Percentiles rank a stretch among this genome's conserved stretches.
Evolutionary conservation across 2,113 vertebrate species (phyloP).

Genomic region (Copsychus sechellarum): DNA sequence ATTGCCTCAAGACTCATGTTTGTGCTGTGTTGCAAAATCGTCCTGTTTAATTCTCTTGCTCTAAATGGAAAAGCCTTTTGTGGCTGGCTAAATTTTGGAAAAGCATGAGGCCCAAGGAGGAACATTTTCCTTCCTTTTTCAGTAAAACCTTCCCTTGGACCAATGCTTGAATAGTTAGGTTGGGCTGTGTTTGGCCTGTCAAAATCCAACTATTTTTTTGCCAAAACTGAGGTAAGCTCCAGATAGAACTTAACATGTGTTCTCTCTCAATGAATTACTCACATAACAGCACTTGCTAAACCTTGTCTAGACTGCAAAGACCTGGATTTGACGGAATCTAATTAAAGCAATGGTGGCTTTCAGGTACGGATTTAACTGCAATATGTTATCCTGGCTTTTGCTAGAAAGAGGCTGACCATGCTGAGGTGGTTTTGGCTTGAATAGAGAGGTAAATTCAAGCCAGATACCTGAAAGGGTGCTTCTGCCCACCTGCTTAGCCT

Average conservation of each 20-base stretch:
- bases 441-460: neutral
- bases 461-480: neutral
- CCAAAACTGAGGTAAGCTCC: neutral
- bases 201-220: neutral
- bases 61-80: neutral
- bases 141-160: neutral
- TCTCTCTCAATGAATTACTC: slow-evolving; percentile 2
- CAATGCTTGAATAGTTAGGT: neutral
- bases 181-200: neutral
- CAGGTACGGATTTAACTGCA: slow-evolving; percentile 7
- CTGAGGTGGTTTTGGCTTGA: neutral
- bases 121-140: neutral
- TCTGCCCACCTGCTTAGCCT: neutral
- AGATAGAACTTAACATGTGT: neutral
- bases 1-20: neutral
- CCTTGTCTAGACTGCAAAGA: slow-evolving; percentile 59
- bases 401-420: neutral
- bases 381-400: neutral
- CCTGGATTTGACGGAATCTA: slow-evolving; percentile 36
- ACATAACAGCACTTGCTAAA: slow-evolving; percentile 42
- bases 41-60: neutral
- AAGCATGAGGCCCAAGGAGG: neutral
- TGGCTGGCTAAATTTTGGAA: neutral
- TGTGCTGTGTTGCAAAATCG: neutral
- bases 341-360: slow-evolving; percentile 24